These are phyloP conservation scores for Isotomurus palustris DNA, from an alignment of 2,888 invertebrate species.

Conservation along the genomic window DNA sequence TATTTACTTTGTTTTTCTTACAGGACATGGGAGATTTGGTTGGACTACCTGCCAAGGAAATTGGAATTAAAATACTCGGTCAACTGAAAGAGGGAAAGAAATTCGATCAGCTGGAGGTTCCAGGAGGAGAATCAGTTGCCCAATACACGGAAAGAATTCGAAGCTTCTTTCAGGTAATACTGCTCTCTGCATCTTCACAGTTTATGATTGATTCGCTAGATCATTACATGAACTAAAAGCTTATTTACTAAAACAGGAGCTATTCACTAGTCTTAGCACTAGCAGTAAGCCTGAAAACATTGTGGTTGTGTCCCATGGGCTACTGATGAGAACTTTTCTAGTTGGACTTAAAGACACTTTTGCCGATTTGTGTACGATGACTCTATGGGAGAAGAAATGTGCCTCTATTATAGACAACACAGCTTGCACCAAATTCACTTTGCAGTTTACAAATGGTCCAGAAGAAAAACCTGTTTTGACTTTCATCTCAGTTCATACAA, in stretches of 20 bases:
- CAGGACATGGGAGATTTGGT: conserved; percentile 26
- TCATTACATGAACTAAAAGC: too few species aligned
- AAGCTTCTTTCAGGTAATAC: conserved; percentile 16
- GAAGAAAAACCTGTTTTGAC: conserved; percentile 6
- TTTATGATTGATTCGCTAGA: neutral
- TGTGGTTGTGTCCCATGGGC: conserved; percentile 25
- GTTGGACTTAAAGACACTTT: conserved; percentile 6
- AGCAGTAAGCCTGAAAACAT: conserved; percentile 11
- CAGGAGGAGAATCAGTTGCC: conserved; percentile 17
- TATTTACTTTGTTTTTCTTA: neutral
- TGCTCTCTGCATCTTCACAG: neutral
- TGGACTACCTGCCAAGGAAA: conserved; percentile 9
- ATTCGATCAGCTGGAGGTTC: conserved; percentile 20
- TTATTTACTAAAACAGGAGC: conserved; percentile 9
- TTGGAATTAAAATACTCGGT: conserved; percentile 6
- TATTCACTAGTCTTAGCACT: neutral
- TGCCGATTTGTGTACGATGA: conserved; percentile 1
- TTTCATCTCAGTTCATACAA: neutral
- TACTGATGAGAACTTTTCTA: conserved; percentile 18
- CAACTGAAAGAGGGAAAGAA: conserved; percentile 18
- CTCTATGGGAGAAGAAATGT: neutral
- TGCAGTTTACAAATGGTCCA: neutral
- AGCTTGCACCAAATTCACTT: neutral
- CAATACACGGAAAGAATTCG: conserved; percentile 20
- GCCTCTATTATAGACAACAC: conserved; percentile 6